Base-by-base conservation (phyloP, 2,888 invertebrate genomes). In the Chesias legatella region DNA sequence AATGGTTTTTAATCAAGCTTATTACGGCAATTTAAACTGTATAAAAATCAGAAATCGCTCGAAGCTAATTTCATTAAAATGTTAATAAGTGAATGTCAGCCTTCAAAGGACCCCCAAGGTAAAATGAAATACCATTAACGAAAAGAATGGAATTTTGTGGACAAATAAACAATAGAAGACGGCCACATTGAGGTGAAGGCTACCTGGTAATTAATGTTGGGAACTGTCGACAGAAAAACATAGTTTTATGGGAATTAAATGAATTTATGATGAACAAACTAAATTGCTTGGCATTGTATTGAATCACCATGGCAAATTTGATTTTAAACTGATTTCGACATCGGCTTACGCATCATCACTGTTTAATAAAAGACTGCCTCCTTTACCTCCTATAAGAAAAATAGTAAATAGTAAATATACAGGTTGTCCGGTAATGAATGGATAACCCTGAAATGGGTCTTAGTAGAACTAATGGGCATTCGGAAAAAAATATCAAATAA, bases 121-220 rank as follows among this genome's bases (percentile, higher is more conserved):
- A 29, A 25, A 26, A 35, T 26, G 10, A 11, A 33, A 33, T 3
- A 20, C 21, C 36, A 32, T 46, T 44, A 34, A 39, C 32, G 21
- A 33, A 45, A 41, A 45, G 34, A 51, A 51, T 51, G 33, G 21
- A 36, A 28, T 1, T 35, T 43, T 40, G 46, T 48, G 46, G 43
- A 51, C 34, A 49, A 46, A 29, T 32, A 42, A 43, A 54, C 56
- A 54, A 51, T 55, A 40, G 31, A 31, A 33, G 22, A 35, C 37
- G 35, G 36, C 44, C 45, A 36, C 34, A 56, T 45, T 53, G 45
- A 51, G 54, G 56, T 48, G 43, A 51, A 58, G 58, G 58, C 33
- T 43, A 40, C 31, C 10, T 29, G 10, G 35, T 36, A 42, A 49
- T 52, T 51, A 51, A 44, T 30, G 37, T 22, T 41, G 44, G 41